Evolutionary conservation across 1,140 invertebrate species (phyloP).

Genomic region (Apis florea): DNA sequence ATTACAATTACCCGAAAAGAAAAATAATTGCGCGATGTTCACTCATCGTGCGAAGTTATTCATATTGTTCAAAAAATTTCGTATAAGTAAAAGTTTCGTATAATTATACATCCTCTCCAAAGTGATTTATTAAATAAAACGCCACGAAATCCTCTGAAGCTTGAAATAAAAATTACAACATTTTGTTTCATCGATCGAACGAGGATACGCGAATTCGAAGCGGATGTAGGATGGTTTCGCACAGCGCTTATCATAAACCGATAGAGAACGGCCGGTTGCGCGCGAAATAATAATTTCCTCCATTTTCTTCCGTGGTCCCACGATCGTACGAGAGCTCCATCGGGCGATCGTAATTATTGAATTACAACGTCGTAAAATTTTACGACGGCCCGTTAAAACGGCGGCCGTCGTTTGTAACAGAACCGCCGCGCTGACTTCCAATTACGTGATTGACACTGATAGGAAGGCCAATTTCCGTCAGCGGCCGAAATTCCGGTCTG

Average conservation of each 20-base stretch:
- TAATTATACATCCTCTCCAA: no score
- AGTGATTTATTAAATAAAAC: no score
- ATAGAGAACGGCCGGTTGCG: background rate
- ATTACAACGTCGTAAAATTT: slow-evolving; percentile 11
- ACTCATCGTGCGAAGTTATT: no score
- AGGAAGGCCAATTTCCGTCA: slow-evolving; percentile 34
- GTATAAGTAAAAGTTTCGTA: no score
- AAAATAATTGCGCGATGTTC: no score
- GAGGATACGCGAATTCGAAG: background rate
- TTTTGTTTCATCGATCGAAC: background rate
- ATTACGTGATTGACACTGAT: slow-evolving; percentile 36
- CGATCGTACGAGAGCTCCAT: background rate
- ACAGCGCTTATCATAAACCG: slow-evolving; percentile 1
- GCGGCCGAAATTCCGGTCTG: background rate
- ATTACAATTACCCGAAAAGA: no score
- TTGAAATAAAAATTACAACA: background rate
- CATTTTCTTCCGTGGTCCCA: background rate
- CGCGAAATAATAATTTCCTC: slow-evolving; percentile 27
- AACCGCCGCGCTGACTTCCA: background rate
- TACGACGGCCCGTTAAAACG: background rate
- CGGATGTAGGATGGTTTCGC: background rate
- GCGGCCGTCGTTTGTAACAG: background rate
- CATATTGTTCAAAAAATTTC: no score
- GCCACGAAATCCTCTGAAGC: no score
- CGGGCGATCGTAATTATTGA: background rate